Evolutionary conservation across 2,797 vertebrate genomes (phyloP), one percentile per base, ranked within the genome.

Genomic region (Orestias chungarensis): DNA sequence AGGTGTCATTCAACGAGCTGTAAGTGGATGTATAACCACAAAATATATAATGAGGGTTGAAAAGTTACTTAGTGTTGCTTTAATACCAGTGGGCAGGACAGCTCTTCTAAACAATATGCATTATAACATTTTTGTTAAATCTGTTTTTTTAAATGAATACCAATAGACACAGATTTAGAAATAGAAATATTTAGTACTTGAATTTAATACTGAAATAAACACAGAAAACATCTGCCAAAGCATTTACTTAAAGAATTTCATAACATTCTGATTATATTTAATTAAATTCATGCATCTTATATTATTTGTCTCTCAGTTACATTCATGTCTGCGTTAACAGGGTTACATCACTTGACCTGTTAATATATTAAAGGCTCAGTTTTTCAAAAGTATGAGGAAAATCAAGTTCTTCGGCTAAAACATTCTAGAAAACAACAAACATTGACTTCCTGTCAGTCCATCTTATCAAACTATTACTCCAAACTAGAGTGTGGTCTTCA

Each of bases 381-480:
- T 75, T 64, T 61, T 75, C 38, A 73, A 38, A 81, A 75, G 43
- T 78, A 74, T 74, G 25, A 72, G 70, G 70, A 57, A 64, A 76
- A 69, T 23, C 12, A 29, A 3, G 18, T 62, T 18, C n/a, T 27
- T 68, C 23, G 42, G 18, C 35, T 11, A 71, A 70, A 42, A 81
- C 43, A 20, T 68, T 75, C 15, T 4, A 49, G 44, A 12, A 71
- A 3, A 81, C 69, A 72, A 68, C 76, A 70, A 15, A 47, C n/a
- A 29, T 33, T 64, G 18, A 64, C 20, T 75, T 68, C 68, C 54
- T 29, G 38, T 66, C 46, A 78, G 71, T 69, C 57, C 55, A 61
- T 7, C 57, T 42, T 44, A 61, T 70, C 71, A 61, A 57, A 70
- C 68, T 46, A 40, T 57, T 64, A 59, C 52, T 47, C 43, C 44